Evolutionary conservation across 2,797 vertebrate species (phyloP).

Genomic region (Benthosema pterotum): DNA sequence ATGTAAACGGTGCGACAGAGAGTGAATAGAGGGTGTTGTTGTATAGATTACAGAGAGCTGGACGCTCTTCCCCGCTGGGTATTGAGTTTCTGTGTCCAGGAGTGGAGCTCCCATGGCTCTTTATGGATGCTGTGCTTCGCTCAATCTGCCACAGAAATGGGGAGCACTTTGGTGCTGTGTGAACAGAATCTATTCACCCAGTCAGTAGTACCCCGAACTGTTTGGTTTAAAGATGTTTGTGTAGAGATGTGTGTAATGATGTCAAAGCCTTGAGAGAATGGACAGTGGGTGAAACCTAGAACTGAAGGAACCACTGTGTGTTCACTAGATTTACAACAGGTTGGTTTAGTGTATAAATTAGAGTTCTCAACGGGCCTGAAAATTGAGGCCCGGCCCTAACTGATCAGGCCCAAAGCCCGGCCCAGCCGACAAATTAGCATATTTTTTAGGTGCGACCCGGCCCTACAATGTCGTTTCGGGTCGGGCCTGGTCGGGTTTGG

Average conservation of each 20-base stretch:
- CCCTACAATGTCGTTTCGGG: too few species aligned
- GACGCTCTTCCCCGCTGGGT: conserved; percentile 43
- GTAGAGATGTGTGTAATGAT: conserved; percentile 9
- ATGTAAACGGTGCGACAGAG: conserved; percentile 28
- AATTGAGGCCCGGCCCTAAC: too few species aligned
- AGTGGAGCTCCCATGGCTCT: conserved; percentile 40
- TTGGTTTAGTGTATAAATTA: not conserved
- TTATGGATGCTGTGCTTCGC: conserved; percentile 13
- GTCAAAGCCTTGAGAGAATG: not conserved
- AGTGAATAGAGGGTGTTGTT: conserved; percentile 54
- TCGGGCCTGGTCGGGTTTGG: too few species aligned
- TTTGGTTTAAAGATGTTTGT: conserved; percentile 27
- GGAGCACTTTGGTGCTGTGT: conserved; percentile 12
- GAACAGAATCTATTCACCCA: conserved; percentile 18
- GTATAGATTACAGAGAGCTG: conserved; percentile 41
- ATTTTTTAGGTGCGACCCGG: too few species aligned
- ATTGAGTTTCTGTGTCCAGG: conserved; percentile 54
- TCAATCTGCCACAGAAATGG: conserved; percentile 26
- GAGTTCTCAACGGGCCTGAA: too few species aligned
- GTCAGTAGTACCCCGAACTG: conserved; percentile 21
- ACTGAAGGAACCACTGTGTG: not conserved
- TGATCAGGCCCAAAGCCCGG: too few species aligned
- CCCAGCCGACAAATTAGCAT: too few species aligned
- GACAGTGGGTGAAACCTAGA: conserved; percentile 3
- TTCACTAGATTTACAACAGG: conserved; percentile 13